Conservation (phyloP, 92 coral and sea anemone genomes). For the Actinernus sp. region DNA sequence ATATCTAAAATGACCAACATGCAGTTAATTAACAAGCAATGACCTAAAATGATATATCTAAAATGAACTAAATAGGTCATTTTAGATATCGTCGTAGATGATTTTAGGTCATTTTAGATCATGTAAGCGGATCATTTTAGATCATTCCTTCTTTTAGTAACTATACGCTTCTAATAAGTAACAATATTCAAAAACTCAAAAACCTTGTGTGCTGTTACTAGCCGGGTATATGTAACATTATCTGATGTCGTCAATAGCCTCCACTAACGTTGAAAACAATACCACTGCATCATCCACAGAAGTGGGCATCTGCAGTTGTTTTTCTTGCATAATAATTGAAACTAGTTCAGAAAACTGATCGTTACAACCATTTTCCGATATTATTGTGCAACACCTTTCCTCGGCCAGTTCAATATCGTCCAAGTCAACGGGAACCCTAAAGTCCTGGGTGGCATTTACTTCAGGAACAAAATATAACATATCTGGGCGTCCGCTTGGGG, state of each 20-base stretch:
- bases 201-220: slow-evolving; percentile 2
- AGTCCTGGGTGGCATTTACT: slow-evolving; percentile 38
- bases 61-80: too few relatives aligned
- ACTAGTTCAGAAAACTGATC: slow-evolving; percentile 37
- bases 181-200: too few relatives aligned
- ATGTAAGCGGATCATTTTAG: too few relatives aligned
- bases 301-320: slow-evolving; percentile 25
- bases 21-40: too few relatives aligned
- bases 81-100: too few relatives aligned
- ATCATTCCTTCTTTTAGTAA: too few relatives aligned
- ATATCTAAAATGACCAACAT: too few relatives aligned
- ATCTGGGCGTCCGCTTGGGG: slow-evolving; percentile 70
- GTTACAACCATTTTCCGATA: slow-evolving; percentile 29
- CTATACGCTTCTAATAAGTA: too few relatives aligned
- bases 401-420: slow-evolving; percentile 46
- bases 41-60: too few relatives aligned
- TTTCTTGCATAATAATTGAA: slow-evolving; percentile 47
- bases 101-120: too few relatives aligned
- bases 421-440: slow-evolving; percentile 29
- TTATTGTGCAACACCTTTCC: slow-evolving; percentile 28
- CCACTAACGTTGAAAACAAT: slow-evolving; percentile 4
- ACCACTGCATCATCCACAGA: slow-evolving; percentile 19
- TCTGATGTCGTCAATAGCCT: slow-evolving; percentile 2
- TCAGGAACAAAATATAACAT: slow-evolving; percentile 60
- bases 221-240: too few relatives aligned